Conservation (phyloP, 2,113 vertebrate genomes). For the human region GRCh38 chr13:72175501-72176000, state of each 20-base stretch:
- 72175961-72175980: constrained; percentile 98
- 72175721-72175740: constrained; percentile 81
- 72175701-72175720: constrained; percentile 80
- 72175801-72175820: constrained; percentile 87
- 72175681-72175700: constrained; percentile 83
- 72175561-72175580: constrained; percentile 84
- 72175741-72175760: constrained; percentile 83
- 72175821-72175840: constrained; percentile 85
- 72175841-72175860: constrained; percentile 86
- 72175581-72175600: constrained; percentile 85
- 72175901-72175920: constrained; percentile 91
- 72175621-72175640: constrained; percentile 79
- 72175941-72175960: constrained; percentile 96
- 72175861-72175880: constrained; percentile 90
- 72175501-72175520: constrained; percentile 74
- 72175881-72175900: constrained; percentile 93
- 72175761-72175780: constrained; percentile 84
- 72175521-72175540: constrained; percentile 81
- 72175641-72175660: constrained; percentile 83
- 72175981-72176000: constrained; percentile 88
- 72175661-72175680: constrained; percentile 83
- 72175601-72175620: constrained; percentile 86
- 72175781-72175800: constrained; percentile 85
- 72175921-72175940: constrained; percentile 96
- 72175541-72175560: constrained; percentile 85